phyloP scores from a whole-genome alignment of 2,797 vertebrate species.

The Callimico goeldii region DNA sequence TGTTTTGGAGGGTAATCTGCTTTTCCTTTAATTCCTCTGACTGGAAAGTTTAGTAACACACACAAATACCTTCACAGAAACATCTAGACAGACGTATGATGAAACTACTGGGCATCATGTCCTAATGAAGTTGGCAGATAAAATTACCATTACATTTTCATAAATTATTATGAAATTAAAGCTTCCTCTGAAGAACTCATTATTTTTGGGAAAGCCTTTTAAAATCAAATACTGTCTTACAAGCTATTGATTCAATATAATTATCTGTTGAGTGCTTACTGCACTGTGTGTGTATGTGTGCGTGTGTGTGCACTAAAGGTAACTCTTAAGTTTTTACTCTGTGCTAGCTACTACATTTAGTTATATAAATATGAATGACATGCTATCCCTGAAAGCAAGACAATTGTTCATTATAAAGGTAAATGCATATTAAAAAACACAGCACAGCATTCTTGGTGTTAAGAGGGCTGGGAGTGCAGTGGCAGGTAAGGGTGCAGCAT shows the following conservation, averaged over 20 bases:
- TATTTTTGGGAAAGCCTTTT: neutral
- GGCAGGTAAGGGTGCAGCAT: neutral
- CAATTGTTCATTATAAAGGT: neutral
- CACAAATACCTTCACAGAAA: neutral
- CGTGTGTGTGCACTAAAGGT: neutral
- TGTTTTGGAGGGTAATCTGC: neutral
- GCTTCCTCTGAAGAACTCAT: neutral
- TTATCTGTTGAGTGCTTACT: neutral
- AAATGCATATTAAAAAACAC: neutral
- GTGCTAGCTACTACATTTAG: neutral
- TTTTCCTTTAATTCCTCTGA: neutral
- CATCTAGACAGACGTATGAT: neutral
- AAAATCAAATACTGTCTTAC: neutral
- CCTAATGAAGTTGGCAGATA: neutral
- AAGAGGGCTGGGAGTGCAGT: neutral
- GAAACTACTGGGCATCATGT: neutral
- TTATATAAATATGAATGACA: neutral
- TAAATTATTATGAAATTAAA: neutral
- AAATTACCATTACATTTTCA: neutral
- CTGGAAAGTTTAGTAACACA: neutral
- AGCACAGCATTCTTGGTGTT: neutral
- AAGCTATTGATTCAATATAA: neutral
- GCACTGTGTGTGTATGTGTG: rapidly evolving
- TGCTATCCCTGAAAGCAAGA: neutral
- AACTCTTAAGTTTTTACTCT: neutral